phyloP scores from a whole-genome alignment of 2,113 vertebrate species.

The Oriolus oriolus region DNA sequence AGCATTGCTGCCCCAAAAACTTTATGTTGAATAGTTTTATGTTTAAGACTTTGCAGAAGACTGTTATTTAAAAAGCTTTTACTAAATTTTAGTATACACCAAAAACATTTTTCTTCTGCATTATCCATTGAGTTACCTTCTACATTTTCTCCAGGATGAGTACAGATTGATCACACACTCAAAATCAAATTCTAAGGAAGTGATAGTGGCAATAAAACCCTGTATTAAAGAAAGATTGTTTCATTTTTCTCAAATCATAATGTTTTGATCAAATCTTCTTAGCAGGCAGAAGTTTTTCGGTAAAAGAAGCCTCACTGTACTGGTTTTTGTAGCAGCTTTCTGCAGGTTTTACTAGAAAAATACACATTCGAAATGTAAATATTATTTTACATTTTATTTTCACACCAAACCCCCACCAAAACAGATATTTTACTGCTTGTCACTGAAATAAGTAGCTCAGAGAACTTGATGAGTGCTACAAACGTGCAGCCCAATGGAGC shows the following conservation, averaged over 20 bases:
- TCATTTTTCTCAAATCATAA: background rate
- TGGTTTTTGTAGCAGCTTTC: background rate
- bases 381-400: background rate
- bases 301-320: background rate
- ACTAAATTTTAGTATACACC: background rate
- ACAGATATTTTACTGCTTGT: background rate
- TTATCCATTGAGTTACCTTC: background rate
- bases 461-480: background rate
- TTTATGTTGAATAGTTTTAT: background rate
- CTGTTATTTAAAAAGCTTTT: background rate
- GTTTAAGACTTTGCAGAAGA: background rate
- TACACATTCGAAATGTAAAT: background rate
- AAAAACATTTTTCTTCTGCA: background rate
- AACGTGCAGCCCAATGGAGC: fast-evolving
- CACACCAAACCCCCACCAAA: fast-evolving
- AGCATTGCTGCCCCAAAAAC: background rate
- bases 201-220: background rate
- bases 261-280: background rate
- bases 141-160: background rate
- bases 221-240: background rate
- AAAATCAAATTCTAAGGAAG: background rate
- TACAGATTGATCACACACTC: background rate
- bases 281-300: background rate
- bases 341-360: background rate
- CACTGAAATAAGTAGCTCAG: background rate